Base-by-base conservation (phyloP, 2,113 vertebrate species). In the Erythrocercus mccallii region DNA sequence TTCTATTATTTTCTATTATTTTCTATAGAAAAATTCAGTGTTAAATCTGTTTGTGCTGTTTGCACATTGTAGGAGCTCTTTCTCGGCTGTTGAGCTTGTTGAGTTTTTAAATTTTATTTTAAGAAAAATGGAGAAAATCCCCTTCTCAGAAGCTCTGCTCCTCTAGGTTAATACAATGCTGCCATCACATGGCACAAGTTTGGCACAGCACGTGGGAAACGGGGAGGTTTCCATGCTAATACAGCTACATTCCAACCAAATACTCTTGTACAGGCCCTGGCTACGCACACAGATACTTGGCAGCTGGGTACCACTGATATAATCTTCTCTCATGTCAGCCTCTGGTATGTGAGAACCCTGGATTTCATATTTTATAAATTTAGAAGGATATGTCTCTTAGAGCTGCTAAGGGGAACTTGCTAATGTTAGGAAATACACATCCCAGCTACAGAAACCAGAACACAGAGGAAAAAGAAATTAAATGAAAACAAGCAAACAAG, bases 101-200 rank as follows among this genome's bases (percentile, higher is more conserved):
- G 56, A 35, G 22, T 65, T 56, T 57, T 78, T 21, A 1, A 31
- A n/a, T 72, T 90, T 81, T 8, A 68, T 80, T 73, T 56, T 37
- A 80, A 38, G 60, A 62, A 87, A 86, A 66, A 65, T 10, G 1
- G 28, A 58, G 15, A 71, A 33, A 31, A 73, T 60, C 81, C n/a
- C 30, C 15, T 27, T n/a, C 8, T 50, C 13, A 25, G 0, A 10
- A 35, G 30, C 22, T 21, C 44, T 57, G 21, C 18, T 44, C 7
- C 45, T 58, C 48, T 86, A 86, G 31, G 77, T 64, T 72, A 93
- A 94, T 91, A 37, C 97, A 91, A 98, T 92, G 95, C 97, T 98
- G 98, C 97, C 98, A 95, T 97, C 98, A 38, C 37, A 64, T 95
- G 98, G 97, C 28, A 1, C 22, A 3, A 1, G 4, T 4, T 8